These are phyloP conservation scores for Hirtodrosophila confusa DNA, from an alignment of 2,888 invertebrate genomes.

Conservation along the genomic window DNA sequence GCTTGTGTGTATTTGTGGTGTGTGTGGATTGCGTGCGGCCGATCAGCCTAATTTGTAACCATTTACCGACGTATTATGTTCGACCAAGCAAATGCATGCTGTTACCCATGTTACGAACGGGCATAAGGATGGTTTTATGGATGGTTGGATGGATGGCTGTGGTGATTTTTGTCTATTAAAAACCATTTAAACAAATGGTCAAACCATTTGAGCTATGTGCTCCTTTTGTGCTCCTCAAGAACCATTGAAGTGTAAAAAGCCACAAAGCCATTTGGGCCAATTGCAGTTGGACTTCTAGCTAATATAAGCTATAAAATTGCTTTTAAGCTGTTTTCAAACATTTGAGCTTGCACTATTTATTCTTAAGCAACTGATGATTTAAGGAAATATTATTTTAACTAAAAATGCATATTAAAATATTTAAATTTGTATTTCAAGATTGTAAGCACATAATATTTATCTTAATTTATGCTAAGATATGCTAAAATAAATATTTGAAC, in stretches of 20 bases:
- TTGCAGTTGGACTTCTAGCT: neutral
- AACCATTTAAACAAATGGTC: slow-evolving; percentile 74
- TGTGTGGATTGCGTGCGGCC: slow-evolving; percentile 56
- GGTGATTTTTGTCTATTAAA: slow-evolving; percentile 78
- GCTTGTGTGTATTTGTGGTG: slow-evolving; percentile 6
- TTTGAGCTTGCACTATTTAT: no score
- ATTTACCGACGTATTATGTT: slow-evolving; percentile 78
- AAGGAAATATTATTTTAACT: no score
- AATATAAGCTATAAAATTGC: neutral
- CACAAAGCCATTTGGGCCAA: slow-evolving; percentile 3
- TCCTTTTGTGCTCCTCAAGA: slow-evolving; percentile 9
- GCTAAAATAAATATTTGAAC: no score
- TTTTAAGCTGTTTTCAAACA: neutral
- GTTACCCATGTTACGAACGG: slow-evolving; percentile 37
- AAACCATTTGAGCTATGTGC: slow-evolving; percentile 13
- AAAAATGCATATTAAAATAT: no score
- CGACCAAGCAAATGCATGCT: slow-evolving; percentile 61
- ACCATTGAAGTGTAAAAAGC: slow-evolving; percentile 24
- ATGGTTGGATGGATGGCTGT: slow-evolving; percentile 38
- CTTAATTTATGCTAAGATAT: no score
- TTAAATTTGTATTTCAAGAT: no score
- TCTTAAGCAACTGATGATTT: no score
- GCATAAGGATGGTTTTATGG: slow-evolving; percentile 14
- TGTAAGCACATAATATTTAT: no score
- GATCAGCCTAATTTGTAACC: slow-evolving; percentile 81